Evolutionary conservation across 1,140 invertebrate species (phyloP), one percentile per base, ranked within the genome.

Genomic region (Augochlora pura): DNA sequence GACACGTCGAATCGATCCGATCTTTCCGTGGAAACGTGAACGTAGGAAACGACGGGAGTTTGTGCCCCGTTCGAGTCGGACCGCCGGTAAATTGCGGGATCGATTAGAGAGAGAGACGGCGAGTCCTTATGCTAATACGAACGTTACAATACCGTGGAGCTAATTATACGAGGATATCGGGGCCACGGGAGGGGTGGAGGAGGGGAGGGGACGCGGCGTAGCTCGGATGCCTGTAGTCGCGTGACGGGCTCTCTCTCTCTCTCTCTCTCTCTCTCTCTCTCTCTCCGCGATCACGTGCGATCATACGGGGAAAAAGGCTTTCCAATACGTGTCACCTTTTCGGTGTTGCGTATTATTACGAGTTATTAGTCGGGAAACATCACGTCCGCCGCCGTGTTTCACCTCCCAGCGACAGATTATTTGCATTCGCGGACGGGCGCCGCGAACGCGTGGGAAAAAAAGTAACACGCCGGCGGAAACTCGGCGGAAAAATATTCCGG

Each of bases 311-410:
- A n/a, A 79, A 79, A 60, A 66, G 27, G 49, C 16, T 66, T n/a
- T 74, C 21, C 23, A n/a, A 39, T 59, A 74, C 77, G 71, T 54
- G 71, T 74, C 63, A 38, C 25, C 39, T 79, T 79, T 74, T 73
- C 27, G 64, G 49, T 6, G 25, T 9, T 42, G 42, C 8, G 78
- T 62, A 73, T 80, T 80, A 80, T 80, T 66, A n/a, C 64, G 54
- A 49, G 64, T 73, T 74, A 80, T 80, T 80, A 75, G 63, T 46
- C 23, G 42, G 42, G 54, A 27, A 54, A 52, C 64, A 38, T 75
- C 72, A 80, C 72, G 78, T 63, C 23, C 64, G 18, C 23, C 64
- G 18, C 5, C 25, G 57, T 67, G 66, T 70, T 77, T 52, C 32
- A 52, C 23, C 10, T 5, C 2, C n/a, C 9, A 21, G 8, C 25